Evolutionary conservation across 2,888 invertebrate genomes (phyloP).

Genomic region (Camptogramma bilineatum): DNA sequence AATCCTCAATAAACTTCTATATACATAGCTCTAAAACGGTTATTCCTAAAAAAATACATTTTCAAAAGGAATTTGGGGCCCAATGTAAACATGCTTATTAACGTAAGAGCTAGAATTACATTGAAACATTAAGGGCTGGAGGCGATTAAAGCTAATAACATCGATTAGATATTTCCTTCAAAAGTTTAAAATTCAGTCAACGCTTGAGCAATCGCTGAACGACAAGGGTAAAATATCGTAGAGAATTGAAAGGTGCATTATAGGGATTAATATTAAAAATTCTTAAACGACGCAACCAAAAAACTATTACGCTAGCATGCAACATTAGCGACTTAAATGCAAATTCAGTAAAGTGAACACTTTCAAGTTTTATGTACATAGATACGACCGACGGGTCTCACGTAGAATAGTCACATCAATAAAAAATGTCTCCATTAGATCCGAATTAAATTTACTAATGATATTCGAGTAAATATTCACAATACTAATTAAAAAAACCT

Average conservation of each 20-base stretch:
- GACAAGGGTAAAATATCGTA: slow-evolving; percentile 52
- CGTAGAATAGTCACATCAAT: slow-evolving; percentile 58
- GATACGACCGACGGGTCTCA: slow-evolving; percentile 62
- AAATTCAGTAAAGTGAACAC: slow-evolving; percentile 82
- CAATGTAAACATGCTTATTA: slow-evolving; percentile 62
- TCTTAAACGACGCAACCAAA: slow-evolving; percentile 54
- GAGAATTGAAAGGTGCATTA: slow-evolving; percentile 40
- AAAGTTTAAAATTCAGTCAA: slow-evolving; percentile 67
- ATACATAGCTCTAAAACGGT: slow-evolving; percentile 63
- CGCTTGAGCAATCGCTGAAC: slow-evolving; percentile 78
- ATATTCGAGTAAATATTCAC: slow-evolving; percentile 84
- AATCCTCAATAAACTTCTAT: slow-evolving; percentile 61
- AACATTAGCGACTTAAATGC: slow-evolving; percentile 82
- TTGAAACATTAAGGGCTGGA: slow-evolving; percentile 43
- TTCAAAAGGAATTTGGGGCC: slow-evolving; percentile 67
- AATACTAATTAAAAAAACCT: slow-evolving; percentile 71
- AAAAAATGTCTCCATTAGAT: slow-evolving; percentile 65
- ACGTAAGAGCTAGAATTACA: slow-evolving; percentile 51
- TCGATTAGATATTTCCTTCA: slow-evolving; percentile 46
- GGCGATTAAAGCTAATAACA: slow-evolving; percentile 51
- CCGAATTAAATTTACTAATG: slow-evolving; percentile 73
- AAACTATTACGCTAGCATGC: slow-evolving; percentile 68
- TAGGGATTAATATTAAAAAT: slow-evolving; percentile 40
- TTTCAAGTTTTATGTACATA: slow-evolving; percentile 78
- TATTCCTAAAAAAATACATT: slow-evolving; percentile 62